Percentiles rank a stretch among this genome's conserved stretches.
Conservation (phyloP, 2,113 vertebrate species). For the Electrona antarctica region DNA sequence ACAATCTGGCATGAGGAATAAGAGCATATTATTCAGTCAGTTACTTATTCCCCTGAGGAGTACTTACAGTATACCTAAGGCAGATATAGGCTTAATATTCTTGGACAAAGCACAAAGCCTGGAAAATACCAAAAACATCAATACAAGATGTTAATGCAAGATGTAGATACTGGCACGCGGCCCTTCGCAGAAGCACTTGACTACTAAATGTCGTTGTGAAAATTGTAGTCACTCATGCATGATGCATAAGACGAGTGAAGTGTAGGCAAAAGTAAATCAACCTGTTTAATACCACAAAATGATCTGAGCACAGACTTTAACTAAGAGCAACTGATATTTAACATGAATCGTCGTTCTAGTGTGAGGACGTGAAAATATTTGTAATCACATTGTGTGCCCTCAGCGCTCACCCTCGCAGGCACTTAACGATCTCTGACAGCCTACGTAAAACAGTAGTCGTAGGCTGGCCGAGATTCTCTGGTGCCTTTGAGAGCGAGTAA, state of each 20-base stretch:
- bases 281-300: no score
- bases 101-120: background rate
- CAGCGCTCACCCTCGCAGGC: background rate
- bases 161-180: background rate
- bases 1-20: background rate
- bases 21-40: background rate
- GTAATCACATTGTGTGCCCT: no score
- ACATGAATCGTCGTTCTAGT: no score
- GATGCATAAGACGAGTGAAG: background rate
- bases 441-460: background rate
- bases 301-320: no score
- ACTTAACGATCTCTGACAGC: background rate
- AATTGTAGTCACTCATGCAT: no score
- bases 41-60: background rate
- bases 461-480: no score
- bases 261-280: background rate
- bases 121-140: constrained; percentile 27
- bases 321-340: no score
- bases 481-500: no score
- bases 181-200: background rate
- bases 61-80: background rate
- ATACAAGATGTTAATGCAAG: constrained; percentile 11
- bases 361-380: no score
- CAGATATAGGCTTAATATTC: background rate
- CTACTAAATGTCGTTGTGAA: background rate